These are phyloP conservation scores for Pipa parva DNA, from an alignment of 2,113 vertebrate genomes.

Conservation along the genomic window DNA sequence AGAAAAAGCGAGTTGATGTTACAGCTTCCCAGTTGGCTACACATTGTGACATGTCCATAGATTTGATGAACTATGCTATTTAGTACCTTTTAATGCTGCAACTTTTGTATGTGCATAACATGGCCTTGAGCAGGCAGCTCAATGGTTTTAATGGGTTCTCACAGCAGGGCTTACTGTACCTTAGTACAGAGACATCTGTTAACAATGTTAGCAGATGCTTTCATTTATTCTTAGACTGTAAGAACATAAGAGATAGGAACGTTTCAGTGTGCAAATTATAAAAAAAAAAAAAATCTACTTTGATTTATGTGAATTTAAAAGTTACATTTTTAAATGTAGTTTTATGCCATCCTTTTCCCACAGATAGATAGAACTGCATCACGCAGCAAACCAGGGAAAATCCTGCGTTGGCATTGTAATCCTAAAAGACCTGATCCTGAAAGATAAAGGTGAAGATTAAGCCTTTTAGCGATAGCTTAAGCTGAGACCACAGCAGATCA, in stretches of 20 bases:
- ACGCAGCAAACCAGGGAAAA: too few relatives aligned
- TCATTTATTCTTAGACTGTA: slow-evolving; percentile 18
- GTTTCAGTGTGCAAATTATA: not conserved
- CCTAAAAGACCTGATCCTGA: too few relatives aligned
- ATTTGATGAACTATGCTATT: slow-evolving; percentile 34
- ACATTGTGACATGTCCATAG: slow-evolving; percentile 26
- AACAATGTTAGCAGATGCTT: slow-evolving; percentile 20
- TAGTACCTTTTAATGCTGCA: slow-evolving; percentile 34
- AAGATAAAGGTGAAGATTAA: too few relatives aligned
- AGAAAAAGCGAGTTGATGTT: slow-evolving; percentile 2
- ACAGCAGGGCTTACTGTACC: slow-evolving; percentile 35
- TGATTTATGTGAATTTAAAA: too few relatives aligned
- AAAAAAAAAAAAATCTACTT: not conserved
- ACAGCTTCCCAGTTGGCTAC: slow-evolving; percentile 32
- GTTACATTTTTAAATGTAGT: too few relatives aligned
- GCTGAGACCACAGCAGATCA: too few relatives aligned
- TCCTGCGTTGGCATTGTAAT: too few relatives aligned
- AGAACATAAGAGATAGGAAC: not conserved
- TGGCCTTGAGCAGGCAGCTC: slow-evolving; percentile 36
- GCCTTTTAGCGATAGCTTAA: too few relatives aligned
- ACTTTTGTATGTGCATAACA: slow-evolving; percentile 27
- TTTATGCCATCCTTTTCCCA: too few relatives aligned
- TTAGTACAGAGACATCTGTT: slow-evolving; percentile 38
- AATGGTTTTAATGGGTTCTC: slow-evolving; percentile 34
- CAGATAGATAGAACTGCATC: too few relatives aligned